A percentile compares a stretch with the other conserved stretches of the same genome.
phyloP scores from a whole-genome alignment of 1,140 invertebrate species.

The Sesamia nonagrioides region DNA sequence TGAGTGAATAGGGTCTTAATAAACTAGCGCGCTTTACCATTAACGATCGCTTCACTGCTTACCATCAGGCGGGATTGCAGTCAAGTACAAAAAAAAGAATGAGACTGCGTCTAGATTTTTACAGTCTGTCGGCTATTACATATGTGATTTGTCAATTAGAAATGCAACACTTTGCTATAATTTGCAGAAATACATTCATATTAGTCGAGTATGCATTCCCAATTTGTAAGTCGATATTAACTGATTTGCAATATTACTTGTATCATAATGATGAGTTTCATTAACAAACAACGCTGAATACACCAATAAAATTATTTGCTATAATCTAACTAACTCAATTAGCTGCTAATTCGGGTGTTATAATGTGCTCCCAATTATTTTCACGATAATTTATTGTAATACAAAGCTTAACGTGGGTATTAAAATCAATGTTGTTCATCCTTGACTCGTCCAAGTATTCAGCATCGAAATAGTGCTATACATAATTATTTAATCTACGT shows the following conservation, averaged over 20 bases:
- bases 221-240: neutral
- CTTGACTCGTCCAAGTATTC: neutral
- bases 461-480: neutral
- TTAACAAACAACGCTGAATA: neutral
- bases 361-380: neutral
- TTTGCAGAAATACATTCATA: neutral
- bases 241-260: neutral
- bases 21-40: no score
- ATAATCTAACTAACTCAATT: neutral
- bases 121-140: no score
- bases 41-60: no score
- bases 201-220: neutral
- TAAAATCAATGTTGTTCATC: neutral
- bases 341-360: neutral
- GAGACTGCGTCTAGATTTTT: no score
- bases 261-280: neutral
- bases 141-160: slow-evolving; percentile 3
- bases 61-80: no score
- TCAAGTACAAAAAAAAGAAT: no score
- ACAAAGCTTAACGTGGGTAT: neutral
- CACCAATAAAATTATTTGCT: neutral
- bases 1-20: no score
- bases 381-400: neutral
- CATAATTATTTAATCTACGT: slow-evolving; percentile 32
- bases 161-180: neutral